Percentiles rank a stretch among this genome's conserved stretches.
Evolutionary conservation across 2,888 invertebrate genomes (phyloP).

Genomic region (Pteria penguin): DNA sequence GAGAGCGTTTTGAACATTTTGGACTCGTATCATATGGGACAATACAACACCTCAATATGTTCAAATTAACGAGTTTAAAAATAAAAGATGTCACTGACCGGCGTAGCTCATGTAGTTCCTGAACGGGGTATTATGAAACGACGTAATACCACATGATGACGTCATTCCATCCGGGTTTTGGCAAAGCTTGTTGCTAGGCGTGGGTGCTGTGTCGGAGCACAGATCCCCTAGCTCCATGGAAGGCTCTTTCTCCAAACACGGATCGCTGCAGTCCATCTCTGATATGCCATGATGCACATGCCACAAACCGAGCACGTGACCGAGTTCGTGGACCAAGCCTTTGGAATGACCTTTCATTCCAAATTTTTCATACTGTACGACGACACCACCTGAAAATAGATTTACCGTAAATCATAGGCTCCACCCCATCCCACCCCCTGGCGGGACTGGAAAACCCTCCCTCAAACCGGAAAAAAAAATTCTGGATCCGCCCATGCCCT

Average conservation of each 20-base stretch:
- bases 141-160: conserved; percentile 54
- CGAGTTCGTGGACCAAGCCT: conserved; percentile 77
- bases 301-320: conserved; percentile 78
- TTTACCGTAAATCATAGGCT: no score
- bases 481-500: no score
- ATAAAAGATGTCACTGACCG: no score
- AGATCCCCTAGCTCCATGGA: conserved; percentile 77
- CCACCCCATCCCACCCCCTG: no score
- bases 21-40: no score
- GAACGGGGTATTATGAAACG: conserved; percentile 70
- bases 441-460: no score
- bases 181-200: conserved; percentile 69
- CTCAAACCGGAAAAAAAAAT: no score
- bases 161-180: conserved; percentile 60
- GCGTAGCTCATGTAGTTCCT: conserved; percentile 78
- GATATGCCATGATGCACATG: conserved; percentile 78
- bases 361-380: conserved; percentile 70
- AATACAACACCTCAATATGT: no score
- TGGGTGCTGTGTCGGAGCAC: conserved; percentile 76
- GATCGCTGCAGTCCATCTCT: conserved; percentile 72
- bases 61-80: no score
- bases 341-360: conserved; percentile 63
- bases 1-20: no score
- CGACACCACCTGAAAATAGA: conserved; percentile 69
- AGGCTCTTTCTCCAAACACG: conserved; percentile 71